Base-by-base conservation (phyloP, 1,140 invertebrate species). In the Lordiphosa collinella region DNA sequence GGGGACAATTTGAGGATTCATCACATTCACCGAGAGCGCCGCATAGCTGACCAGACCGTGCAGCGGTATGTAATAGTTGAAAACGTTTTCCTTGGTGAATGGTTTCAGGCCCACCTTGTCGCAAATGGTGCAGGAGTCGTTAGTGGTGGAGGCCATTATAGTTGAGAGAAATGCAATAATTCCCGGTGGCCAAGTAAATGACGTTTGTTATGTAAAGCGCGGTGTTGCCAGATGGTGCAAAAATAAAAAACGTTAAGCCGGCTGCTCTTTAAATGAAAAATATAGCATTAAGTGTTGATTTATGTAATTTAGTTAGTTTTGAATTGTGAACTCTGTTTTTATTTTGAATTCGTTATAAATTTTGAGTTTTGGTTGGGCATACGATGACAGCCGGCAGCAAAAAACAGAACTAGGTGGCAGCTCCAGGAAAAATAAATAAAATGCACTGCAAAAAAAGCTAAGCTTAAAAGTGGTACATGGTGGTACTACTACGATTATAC, bases 1-100 rank as follows among this genome's bases (percentile, higher is more conserved):
- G 11, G 91, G 75, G 6, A 92, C 84, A 35, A 93, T 89, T 36
- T 89, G 89, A 0, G 93, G 93, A 72, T 93, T 93, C 92, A 93
- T 93, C 40, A 93, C 92, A 86, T 93, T 93, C 18, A 93, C 85
- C 31, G 92, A 92, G 5, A 93, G 87, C 14, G 91, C 90, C 10
- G 90, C 91, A 65, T 93, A 93, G 34, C 91, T 92, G 10, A 89
- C 87, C 9, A 91, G 89, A n/a, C 93, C 92, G 61, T 91, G 90
- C 5, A 91, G 73, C 4, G 93, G 93, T 50, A 90, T 89, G 80
- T 93, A 93, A 66, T 93, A 92, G 84, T 91, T 92, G 3, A 91
- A 89, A 41, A 93, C 68, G 65, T 91, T 93, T 22, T 92, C 89
- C 68, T 89, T 89, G 12, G 90, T 92, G 11, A 93, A 69, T 2